Percentiles rank a stretch among this genome's conserved stretches.
Conservation (phyloP, 2,888 invertebrate genomes). For the Spicauda simplicius region DNA sequence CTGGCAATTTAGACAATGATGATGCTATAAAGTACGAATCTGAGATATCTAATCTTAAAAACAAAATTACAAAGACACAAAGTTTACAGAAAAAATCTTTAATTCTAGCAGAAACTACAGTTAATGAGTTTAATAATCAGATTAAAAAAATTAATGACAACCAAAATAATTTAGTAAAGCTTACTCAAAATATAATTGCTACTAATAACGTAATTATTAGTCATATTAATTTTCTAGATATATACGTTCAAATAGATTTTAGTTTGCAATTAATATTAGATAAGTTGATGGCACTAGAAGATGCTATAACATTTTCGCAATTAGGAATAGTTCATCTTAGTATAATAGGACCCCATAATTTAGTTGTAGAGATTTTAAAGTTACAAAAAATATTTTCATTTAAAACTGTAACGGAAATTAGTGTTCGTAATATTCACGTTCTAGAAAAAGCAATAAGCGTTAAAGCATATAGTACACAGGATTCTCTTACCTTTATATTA, state of each 20-base stretch:
- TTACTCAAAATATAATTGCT: slow-evolving; percentile 9
- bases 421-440: not conserved
- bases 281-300: slow-evolving; percentile 29
- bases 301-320: no score
- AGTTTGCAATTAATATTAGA: slow-evolving; percentile 31
- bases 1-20: slow-evolving; percentile 21
- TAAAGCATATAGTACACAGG: slow-evolving; percentile 19
- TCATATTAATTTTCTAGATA: slow-evolving; percentile 13
- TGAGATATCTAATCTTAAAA: slow-evolving; percentile 15
- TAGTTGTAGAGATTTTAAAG: no score
- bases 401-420: no score
- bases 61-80: no score
- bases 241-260: slow-evolving; percentile 21
- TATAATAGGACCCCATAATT: no score
- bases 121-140: slow-evolving; percentile 16
- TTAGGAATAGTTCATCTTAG: no score
- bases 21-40: slow-evolving; percentile 20
- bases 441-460: slow-evolving; percentile 18
- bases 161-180: slow-evolving; percentile 15
- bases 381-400: no score
- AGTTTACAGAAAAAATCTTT: slow-evolving; percentile 10
- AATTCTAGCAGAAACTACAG: slow-evolving; percentile 4
- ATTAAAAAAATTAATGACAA: slow-evolving; percentile 26
- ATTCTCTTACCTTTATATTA: slow-evolving; percentile 17
- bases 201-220: slow-evolving; percentile 9